Conservation (phyloP, 2,113 vertebrate species). For the Oncorhynchus masou region DNA sequence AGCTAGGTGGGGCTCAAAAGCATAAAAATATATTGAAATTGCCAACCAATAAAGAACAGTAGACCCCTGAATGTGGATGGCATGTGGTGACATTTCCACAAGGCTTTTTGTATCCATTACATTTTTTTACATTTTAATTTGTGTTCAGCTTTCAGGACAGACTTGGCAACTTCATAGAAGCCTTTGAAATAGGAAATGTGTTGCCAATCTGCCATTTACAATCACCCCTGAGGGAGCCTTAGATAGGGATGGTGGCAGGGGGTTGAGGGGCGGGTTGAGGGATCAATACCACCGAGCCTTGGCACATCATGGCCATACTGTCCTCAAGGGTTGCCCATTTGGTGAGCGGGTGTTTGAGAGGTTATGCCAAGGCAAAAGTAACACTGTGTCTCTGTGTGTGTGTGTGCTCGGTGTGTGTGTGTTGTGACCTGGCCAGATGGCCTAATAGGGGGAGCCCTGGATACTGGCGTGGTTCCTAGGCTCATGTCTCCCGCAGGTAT, state of each 20-base stretch:
- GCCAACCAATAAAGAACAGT: conserved; percentile 14
- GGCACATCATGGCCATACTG: conserved; percentile 2
- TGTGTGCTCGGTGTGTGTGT: not conserved
- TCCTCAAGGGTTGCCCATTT: not conserved
- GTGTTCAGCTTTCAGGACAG: conserved; percentile 25
- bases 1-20: not conserved
- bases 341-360: not conserved
- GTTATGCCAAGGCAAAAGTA: not conserved
- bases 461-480: conserved; percentile 7
- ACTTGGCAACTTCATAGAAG: conserved; percentile 31
- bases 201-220: conserved; percentile 47
- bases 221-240: conserved; percentile 28
- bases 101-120: conserved; percentile 19
- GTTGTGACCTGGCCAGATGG: conserved; percentile 20
- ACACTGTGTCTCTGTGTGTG: not conserved
- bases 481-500: conserved; percentile 3
- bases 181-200: conserved; percentile 36
- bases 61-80: not conserved
- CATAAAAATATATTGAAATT: conserved; percentile 7
- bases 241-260: not conserved
- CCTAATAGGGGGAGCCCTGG: conserved; percentile 9
- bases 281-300: conserved; percentile 20
- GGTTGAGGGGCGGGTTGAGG: conserved; percentile 12
- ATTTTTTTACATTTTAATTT: conserved; percentile 31
- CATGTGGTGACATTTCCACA: conserved; percentile 28